Conservation (phyloP, 2,113 vertebrate species). For the Thunnus thynnus region DNA sequence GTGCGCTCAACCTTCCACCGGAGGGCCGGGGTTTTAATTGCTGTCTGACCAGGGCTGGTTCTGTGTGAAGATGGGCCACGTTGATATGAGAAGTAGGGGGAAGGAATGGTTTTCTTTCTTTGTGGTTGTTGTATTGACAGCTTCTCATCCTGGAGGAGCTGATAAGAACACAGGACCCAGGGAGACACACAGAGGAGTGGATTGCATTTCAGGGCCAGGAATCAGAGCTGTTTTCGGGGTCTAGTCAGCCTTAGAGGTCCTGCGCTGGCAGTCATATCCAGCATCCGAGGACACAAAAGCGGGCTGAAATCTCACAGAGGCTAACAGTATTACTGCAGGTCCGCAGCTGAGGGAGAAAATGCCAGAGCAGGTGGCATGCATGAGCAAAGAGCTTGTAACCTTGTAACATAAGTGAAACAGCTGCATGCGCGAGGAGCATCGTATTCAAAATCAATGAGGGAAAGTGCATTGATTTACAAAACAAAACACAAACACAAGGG, state of each 20-base stretch:
- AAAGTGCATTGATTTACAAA: slow-evolving; percentile 73
- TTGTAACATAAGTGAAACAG: slow-evolving; percentile 64
- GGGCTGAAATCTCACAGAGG: slow-evolving; percentile 57
- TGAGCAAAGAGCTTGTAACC: slow-evolving; percentile 60
- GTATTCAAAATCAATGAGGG: slow-evolving; percentile 71
- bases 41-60: slow-evolving; percentile 66
- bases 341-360: slow-evolving; percentile 33
- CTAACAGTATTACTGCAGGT: slow-evolving; percentile 7
- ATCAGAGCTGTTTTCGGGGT: slow-evolving; percentile 46
- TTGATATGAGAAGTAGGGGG: slow-evolving; percentile 62
- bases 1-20: slow-evolving; percentile 43
- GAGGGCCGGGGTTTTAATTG: slow-evolving; percentile 78
- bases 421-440: slow-evolving; percentile 48
- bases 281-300: slow-evolving; percentile 20
- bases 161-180: slow-evolving; percentile 75
- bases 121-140: slow-evolving; percentile 83
- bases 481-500: slow-evolving; percentile 70
- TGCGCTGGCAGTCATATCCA: slow-evolving; percentile 26
- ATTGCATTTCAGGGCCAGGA: slow-evolving; percentile 78
- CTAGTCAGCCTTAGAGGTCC: slow-evolving; percentile 11
- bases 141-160: slow-evolving; percentile 75
- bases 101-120: slow-evolving; percentile 67
- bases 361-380: slow-evolving; percentile 65
- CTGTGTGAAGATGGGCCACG: slow-evolving; percentile 68
- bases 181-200: slow-evolving; percentile 66